phyloP scores from a whole-genome alignment of 92 coral and sea anemone genomes.

The Zoanthus solanderi region DNA sequence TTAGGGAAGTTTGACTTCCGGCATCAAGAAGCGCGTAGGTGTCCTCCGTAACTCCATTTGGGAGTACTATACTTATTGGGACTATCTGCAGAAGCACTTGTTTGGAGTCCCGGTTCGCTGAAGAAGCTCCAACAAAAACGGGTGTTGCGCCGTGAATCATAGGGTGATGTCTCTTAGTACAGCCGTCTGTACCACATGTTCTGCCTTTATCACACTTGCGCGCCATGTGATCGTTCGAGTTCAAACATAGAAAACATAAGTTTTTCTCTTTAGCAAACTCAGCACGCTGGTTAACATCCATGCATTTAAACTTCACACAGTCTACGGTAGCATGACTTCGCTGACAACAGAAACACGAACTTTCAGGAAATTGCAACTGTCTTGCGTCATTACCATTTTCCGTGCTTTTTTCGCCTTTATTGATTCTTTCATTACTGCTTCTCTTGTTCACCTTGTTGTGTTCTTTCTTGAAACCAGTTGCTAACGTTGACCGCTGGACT shows the following conservation, averaged over 20 bases:
- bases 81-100: neutral
- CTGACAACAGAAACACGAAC: constrained; percentile 32
- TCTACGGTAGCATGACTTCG: constrained; percentile 53
- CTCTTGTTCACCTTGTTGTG: neutral
- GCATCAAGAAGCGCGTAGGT: constrained; percentile 28
- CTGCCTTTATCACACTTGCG: neutral
- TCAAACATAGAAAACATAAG: constrained; percentile 51
- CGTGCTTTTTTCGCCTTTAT: neutral
- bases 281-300: constrained; percentile 70
- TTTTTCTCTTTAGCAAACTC: constrained; percentile 65
- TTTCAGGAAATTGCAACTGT: neutral
- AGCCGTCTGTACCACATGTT: neutral
- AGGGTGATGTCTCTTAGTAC: neutral
- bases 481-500: neutral
- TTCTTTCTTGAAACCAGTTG: neutral
- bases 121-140: neutral
- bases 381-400: neutral
- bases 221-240: constrained; percentile 55
- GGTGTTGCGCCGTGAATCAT: constrained; percentile 2
- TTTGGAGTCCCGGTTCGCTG: neutral
- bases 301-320: constrained; percentile 58
- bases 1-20: constrained; percentile 63
- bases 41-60: constrained; percentile 27
- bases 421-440: neutral
- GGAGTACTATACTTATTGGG: neutral